Evolutionary conservation across 2,888 invertebrate genomes (phyloP).

Genomic region (Priocnemis perturbator): DNA sequence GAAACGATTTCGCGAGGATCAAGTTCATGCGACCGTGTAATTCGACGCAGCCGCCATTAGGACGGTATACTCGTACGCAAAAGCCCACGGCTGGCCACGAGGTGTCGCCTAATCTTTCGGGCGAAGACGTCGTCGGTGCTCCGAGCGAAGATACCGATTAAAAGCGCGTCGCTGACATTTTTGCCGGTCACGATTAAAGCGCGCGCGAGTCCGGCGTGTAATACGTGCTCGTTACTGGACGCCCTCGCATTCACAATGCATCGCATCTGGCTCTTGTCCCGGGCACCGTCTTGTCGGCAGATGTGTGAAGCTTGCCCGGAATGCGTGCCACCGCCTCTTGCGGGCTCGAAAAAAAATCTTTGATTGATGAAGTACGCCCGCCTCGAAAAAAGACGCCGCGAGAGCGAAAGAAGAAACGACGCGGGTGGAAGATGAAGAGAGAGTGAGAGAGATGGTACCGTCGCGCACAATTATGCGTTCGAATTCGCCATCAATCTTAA

Average conservation of each 20-base stretch:
- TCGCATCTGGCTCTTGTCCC: constrained; percentile 33
- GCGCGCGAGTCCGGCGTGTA: constrained; percentile 32
- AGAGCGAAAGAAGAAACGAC: background rate
- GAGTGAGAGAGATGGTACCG: constrained; percentile 26
- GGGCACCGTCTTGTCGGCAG: constrained; percentile 22
- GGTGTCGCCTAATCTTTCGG: background rate
- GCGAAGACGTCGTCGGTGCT: background rate
- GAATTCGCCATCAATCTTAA: constrained; percentile 59
- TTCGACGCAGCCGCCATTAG: constrained; percentile 17
- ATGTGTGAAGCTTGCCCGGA: constrained; percentile 48
- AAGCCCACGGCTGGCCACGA: background rate
- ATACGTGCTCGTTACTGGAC: constrained; percentile 27
- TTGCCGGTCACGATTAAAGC: constrained; percentile 3
- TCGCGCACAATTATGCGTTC: constrained; percentile 58
- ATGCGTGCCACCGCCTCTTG: constrained; percentile 44
- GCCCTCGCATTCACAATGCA: constrained; percentile 44
- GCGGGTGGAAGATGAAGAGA: background rate
- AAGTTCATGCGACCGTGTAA: constrained; percentile 10
- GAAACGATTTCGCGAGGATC: constrained; percentile 16
- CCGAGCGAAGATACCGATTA: background rate
- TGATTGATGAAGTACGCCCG: constrained; percentile 56
- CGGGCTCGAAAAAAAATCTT: constrained; percentile 40
- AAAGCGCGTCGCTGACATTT: background rate
- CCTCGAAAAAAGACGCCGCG: constrained; percentile 32
- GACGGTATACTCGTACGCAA: constrained; percentile 15